A percentile compares a stretch with the other conserved stretches of the same genome.
These are phyloP conservation scores for Epsilonema sp. DNA, from an alignment of 2,888 invertebrate genomes.

Conservation along the genomic window DNA sequence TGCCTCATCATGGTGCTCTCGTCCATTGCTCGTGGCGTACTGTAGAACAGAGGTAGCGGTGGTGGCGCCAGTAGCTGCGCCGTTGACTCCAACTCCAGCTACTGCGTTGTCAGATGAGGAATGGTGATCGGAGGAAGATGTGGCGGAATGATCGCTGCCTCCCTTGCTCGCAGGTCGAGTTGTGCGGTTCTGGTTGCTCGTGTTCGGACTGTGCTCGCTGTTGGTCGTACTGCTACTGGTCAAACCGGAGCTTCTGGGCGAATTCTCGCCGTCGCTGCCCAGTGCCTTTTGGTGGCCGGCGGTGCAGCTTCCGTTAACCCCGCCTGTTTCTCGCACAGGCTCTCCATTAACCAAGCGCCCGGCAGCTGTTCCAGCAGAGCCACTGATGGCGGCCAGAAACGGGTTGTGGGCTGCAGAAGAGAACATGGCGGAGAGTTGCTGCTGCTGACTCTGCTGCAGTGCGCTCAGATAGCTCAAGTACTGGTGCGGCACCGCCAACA, in stretches of 20 bases:
- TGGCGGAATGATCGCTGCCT: conserved; percentile 38
- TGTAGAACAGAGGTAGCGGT: too few relatives aligned
- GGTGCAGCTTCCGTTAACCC: too few relatives aligned
- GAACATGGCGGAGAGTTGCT: conserved; percentile 9
- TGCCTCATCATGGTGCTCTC: too few relatives aligned
- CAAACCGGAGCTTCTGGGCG: conserved; percentile 12
- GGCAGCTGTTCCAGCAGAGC: background rate
- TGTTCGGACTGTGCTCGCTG: conserved; percentile 6
- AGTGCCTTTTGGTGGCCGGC: too few relatives aligned
- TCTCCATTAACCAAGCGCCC: background rate
- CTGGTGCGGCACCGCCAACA: conserved; percentile 3
- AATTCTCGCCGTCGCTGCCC: conserved; percentile 15
- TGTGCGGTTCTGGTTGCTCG: too few relatives aligned
- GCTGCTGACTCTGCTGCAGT: background rate
- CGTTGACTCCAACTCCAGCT: too few relatives aligned
- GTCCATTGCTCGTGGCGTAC: too few relatives aligned
- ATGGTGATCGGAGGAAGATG: conserved; percentile 34
- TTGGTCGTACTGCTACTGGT: conserved; percentile 2
- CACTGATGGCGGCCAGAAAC: background rate
- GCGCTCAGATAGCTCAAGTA: conserved; percentile 13
- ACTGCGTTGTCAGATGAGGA: too few relatives aligned
- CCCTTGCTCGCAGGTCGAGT: too few relatives aligned
- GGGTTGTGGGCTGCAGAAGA: conserved; percentile 6
- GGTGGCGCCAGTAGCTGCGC: too few relatives aligned
- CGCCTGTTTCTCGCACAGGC: background rate